Evolutionary conservation across 2,113 vertebrate genomes (phyloP).

Genomic region (Eidolon helvum): DNA sequence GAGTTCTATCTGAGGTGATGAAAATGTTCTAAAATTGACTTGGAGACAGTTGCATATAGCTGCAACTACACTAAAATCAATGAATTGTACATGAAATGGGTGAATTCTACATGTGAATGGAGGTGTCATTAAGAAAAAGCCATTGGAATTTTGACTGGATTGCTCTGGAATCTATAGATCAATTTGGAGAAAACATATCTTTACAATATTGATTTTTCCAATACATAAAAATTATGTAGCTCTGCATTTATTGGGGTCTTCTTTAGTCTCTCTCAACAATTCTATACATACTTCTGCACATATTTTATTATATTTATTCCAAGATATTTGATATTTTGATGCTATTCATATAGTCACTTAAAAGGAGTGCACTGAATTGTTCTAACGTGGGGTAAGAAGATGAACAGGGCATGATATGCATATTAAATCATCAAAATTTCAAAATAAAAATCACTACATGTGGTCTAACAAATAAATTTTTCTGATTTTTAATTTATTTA

Average conservation of each 20-base stretch:
- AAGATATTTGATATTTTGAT: background rate
- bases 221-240: background rate
- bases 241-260: background rate
- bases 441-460: background rate
- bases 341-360: background rate
- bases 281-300: background rate
- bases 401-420: background rate
- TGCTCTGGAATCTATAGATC: background rate
- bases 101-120: background rate
- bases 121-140: background rate
- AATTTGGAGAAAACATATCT: background rate
- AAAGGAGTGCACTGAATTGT: background rate
- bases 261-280: conserved; percentile 13
- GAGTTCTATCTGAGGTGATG: background rate
- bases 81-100: background rate
- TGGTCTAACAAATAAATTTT: conserved; percentile 9
- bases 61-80: background rate
- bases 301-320: conserved; percentile 3
- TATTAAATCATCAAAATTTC: background rate
- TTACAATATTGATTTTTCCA: conserved; percentile 15
- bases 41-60: background rate
- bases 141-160: background rate
- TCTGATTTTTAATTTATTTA: conserved; percentile 6
- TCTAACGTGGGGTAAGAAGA: background rate
- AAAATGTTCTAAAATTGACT: background rate